Conservation (phyloP, 2,888 invertebrate species). For the Pollenia labialis region DNA sequence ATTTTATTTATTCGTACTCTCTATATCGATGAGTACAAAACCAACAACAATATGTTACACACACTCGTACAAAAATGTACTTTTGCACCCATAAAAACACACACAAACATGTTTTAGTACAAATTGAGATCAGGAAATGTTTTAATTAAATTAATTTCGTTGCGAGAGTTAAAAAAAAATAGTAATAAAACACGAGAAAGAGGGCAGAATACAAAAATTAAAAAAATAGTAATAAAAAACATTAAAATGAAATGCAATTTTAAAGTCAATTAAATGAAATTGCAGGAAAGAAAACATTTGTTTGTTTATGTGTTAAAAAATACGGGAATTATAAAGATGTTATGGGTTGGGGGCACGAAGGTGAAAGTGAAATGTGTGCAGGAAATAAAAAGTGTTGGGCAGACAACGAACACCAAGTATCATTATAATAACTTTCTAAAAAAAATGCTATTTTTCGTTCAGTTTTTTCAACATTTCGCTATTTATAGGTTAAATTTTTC, state of each 20-base stretch:
- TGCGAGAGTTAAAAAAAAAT: constrained; percentile 44
- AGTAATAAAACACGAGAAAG: constrained; percentile 49
- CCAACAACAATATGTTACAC: constrained; percentile 26
- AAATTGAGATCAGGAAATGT: constrained; percentile 66
- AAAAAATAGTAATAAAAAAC: constrained; percentile 34
- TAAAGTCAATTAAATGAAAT: constrained; percentile 70
- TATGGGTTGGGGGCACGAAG: not conserved
- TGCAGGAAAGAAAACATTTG: constrained; percentile 1
- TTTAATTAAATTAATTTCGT: constrained; percentile 70
- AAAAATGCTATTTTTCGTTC: too few relatives aligned
- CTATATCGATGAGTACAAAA: not conserved
- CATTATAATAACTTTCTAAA: not conserved
- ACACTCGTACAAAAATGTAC: constrained; percentile 1
- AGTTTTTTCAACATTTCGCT: too few relatives aligned
- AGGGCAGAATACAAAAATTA: constrained; percentile 22
- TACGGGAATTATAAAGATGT: constrained; percentile 44
- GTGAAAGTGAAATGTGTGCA: not conserved
- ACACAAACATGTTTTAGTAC: not conserved
- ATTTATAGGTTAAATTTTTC: too few relatives aligned
- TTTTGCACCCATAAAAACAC: constrained; percentile 1
- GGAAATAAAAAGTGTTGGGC: not conserved
- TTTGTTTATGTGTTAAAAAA: constrained; percentile 34
- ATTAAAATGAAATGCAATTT: constrained; percentile 60
- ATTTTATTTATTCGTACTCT: constrained; percentile 22
- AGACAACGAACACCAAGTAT: not conserved